Evolutionary conservation across 2,113 vertebrate genomes (phyloP), one percentile per base, ranked within the genome.

Genomic region (Xerus inauris): DNA sequence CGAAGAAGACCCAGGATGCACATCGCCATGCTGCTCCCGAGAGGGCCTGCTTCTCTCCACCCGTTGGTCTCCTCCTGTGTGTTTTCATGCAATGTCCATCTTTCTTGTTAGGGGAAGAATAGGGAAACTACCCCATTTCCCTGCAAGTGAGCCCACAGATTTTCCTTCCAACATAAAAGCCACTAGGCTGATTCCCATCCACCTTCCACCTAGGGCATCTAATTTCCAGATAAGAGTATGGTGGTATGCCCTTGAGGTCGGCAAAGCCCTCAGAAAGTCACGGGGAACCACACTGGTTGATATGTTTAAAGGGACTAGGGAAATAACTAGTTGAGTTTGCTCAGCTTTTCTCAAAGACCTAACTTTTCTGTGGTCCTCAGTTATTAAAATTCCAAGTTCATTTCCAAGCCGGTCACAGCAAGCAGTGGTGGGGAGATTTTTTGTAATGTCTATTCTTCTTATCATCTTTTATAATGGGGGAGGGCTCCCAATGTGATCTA

Each of bases 361-460:
- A 1, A 8, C 8, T 42, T 26, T 57, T 17, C 83, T 32, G 6
- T 16, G 30, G 40, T 20, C 4, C 49, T 1, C 7, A 1, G 5
- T 16, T 20, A 26, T 49, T 75, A 54, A 72, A 28, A n/a, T 71
- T 59, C 26, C 20, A 9, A 51, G 14, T 4, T 54, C 30, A 51
- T 32, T 28, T 6, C 47, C 45, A 40, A 35, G 57, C 40, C 2
- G 10, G 8, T 13, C 26, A 38, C 12, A 9, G 20, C 1, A 2
- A 1, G 19, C 38, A 54, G 32, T 13, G 28, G 8, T 5, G 0
- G 0, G 30, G n/a, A 72, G 30, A 8, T 40, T 8, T 59, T 19
- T 26, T 24, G 47, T 11, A 22, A 8, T 30, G 6, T 9, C 54
- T 57, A 22, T 49, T 38, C 1, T 45, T 79, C 38, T 65, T 30